These are phyloP conservation scores for Stegana nigrithorax DNA, from an alignment of 2,888 invertebrate species.

Conservation along the genomic window DNA sequence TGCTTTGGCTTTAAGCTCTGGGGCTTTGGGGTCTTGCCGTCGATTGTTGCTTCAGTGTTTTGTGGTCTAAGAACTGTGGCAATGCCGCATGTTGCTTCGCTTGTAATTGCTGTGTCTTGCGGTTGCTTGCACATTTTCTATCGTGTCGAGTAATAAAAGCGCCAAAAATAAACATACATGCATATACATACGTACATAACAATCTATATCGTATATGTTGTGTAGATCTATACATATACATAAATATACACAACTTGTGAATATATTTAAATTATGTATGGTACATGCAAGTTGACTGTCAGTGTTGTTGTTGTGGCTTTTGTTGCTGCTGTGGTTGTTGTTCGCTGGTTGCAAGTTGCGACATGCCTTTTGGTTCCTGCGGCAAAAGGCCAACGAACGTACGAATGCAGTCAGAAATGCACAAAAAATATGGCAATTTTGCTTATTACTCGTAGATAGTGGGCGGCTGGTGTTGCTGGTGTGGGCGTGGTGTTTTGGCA, in stretches of 20 bases:
- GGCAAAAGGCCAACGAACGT: not conserved
- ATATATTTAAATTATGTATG: slow-evolving; percentile 21
- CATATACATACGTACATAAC: too few relatives aligned
- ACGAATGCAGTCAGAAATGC: not conserved
- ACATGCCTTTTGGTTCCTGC: slow-evolving; percentile 9
- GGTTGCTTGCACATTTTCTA: too few relatives aligned
- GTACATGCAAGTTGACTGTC: too few relatives aligned
- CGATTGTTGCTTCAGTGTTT: slow-evolving; percentile 18
- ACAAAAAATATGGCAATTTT: not conserved
- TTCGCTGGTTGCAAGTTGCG: slow-evolving; percentile 7
- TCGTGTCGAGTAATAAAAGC: too few relatives aligned
- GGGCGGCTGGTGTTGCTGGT: slow-evolving; percentile 25
- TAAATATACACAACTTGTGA: too few relatives aligned
- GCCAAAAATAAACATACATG: too few relatives aligned
- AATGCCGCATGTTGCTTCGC: slow-evolving; percentile 38
- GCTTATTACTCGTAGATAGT: slow-evolving; percentile 7
- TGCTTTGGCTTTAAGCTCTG: not conserved
- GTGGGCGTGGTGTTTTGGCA: slow-evolving; percentile 28
- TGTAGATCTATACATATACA: too few relatives aligned
- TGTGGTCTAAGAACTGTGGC: slow-evolving; percentile 21
- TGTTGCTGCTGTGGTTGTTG: not conserved
- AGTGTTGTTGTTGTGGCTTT: slow-evolving; percentile 7
- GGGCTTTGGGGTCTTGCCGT: not conserved
- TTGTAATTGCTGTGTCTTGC: slow-evolving; percentile 26
- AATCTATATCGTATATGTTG: too few relatives aligned